Evolutionary conservation across 1,140 invertebrate genomes (phyloP), one percentile per base, ranked within the genome.

Genomic region (Ctenoplectra terminalis): DNA sequence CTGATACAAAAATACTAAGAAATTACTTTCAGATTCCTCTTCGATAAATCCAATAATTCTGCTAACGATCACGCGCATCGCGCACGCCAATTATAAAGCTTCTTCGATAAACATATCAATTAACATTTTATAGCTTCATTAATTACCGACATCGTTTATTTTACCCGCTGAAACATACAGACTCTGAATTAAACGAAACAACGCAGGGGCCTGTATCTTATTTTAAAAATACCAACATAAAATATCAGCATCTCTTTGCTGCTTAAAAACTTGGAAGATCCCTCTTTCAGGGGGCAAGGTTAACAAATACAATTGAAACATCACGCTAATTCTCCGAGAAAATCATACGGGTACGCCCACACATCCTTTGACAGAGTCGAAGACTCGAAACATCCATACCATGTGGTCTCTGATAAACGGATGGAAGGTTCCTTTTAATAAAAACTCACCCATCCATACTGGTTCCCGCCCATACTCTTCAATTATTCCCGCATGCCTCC

Each of bases 301-400:
- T 54, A 75, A 74, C 54, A 58, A 86, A 74, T 69, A 67, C 17
- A 70, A 87, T 86, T 71, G 77, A 78, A 82, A 71, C 46, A 70
- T 71, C 52, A 15, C 31, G 54, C 23, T 66, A 79, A 83, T 83
- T 69, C 58, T 15, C 9, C 23, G 40, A 1, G 23, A 86, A 64
- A 73, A 77, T 77, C 50, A 81, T 54, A 72, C 58, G 66, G 77
- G 54, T 37, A 70, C 70, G 31, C 50, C 40, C 15, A 61, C 76
- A 15, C 8, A 2, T 23, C 17, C 29, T 7, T n/a, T 43, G 11
- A 23, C 31, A 31, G 20, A 23, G 17, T 11, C n/a, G 23, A n/a
- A 40, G 20, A 6, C 17, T 52, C 50, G 40, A 50, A 9, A 20
- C n/a, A 11, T 40, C 9, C 31, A 58, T 81, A 54, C 46, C 46